Base-by-base conservation (phyloP, 2,888 invertebrate genomes). In the Pyrocoelia pectoralis region DNA sequence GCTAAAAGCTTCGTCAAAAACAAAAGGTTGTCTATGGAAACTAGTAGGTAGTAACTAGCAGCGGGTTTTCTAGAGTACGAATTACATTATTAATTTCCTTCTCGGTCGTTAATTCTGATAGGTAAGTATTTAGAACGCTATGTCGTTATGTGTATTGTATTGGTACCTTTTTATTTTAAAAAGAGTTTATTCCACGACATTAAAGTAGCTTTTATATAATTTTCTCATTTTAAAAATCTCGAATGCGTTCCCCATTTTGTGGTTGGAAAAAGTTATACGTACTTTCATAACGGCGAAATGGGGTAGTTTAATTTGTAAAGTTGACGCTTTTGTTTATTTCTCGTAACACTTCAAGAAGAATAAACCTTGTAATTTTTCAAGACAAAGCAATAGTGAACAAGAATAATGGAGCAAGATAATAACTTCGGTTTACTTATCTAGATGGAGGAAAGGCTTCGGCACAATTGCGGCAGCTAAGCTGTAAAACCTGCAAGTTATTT, bases 401-500 rank as follows among this genome's bases (percentile, higher is more conserved):
- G 71, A 72, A 72, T 70, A 72, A 72, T 72, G 72, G 72, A 70
- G 68, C 66, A 63, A 68, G 72, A 72, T 72, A 71, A 72, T 72
- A 72, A 72, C 68, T 71, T 70, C 61, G 67, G 71, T 71, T 71
- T 71, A 70, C 72, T 72, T 72, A 70, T 72, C 72, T 72, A 57
- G 71, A 72, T 71, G 63, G 68, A 67, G 61, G 51, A 50, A 43
- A 61, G 67, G 66, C 66, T 69, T 67, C 61, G 62, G 68, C 66
- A 66, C 71, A 72, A 72, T 71, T 72, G 72, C 72, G 63, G 71
- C 65, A 67, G 67, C 69, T 70, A 66, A 70, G 70, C 70, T 68
- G 70, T 69, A 72, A 72, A 72, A 72, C 70, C 70, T 72, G 68
- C 65, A 67, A 70, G 70, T 70, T 70, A 72, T 71, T 72, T 72